Percentiles rank a stretch among this genome's conserved stretches.
phyloP scores from a whole-genome alignment of 2,888 invertebrate species.

The Spodoptera picta region DNA sequence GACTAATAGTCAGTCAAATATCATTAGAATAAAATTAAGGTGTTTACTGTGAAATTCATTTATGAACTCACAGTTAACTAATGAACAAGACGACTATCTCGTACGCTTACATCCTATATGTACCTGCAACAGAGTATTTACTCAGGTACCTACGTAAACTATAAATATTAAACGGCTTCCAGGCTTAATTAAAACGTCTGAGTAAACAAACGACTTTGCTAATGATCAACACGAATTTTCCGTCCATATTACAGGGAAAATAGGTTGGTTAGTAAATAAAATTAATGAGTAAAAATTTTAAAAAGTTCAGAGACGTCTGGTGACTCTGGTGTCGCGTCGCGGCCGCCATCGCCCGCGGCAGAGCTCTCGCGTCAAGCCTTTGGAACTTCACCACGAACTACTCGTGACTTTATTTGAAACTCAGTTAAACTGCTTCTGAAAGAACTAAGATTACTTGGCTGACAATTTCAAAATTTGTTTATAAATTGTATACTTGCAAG shows the following conservation, averaged over 20 bases:
- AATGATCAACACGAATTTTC: constrained; percentile 45
- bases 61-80: background rate
- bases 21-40: background rate
- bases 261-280: constrained; percentile 12
- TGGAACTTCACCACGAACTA: constrained; percentile 61
- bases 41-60: constrained; percentile 10
- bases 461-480: constrained; percentile 16
- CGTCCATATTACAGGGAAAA: constrained; percentile 28
- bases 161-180: constrained; percentile 49
- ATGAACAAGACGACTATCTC: constrained; percentile 25
- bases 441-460: constrained; percentile 40
- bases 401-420: constrained; percentile 57
- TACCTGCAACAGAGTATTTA: constrained; percentile 11
- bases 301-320: constrained; percentile 46
- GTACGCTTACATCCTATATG: background rate
- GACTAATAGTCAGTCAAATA: background rate
- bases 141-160: constrained; percentile 46
- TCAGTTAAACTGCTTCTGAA: constrained; percentile 54
- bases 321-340: constrained; percentile 53
- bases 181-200: constrained; percentile 61
- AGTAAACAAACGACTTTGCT: constrained; percentile 53
- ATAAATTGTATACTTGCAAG: background rate
- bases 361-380: constrained; percentile 62
- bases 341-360: constrained; percentile 54
- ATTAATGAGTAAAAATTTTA: constrained; percentile 40